phyloP scores from a whole-genome alignment of 2,797 vertebrate genomes.

The Pyrocephalus nanus region DNA sequence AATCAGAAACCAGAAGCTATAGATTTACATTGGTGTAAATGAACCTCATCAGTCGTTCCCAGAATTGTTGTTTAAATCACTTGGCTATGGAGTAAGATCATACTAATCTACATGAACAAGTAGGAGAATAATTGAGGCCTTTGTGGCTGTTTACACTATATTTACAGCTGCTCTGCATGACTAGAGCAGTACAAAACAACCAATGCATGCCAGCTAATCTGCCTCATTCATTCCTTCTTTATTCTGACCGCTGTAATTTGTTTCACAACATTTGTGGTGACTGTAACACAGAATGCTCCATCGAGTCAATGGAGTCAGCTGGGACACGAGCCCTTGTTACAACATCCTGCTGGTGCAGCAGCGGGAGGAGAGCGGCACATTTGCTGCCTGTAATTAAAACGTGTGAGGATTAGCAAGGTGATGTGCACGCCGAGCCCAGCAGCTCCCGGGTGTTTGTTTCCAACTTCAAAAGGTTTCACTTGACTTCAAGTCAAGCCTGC shows the following conservation, averaged over 20 bases:
- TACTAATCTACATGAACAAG: neutral
- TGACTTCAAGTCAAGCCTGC: neutral
- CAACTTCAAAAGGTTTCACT: neutral
- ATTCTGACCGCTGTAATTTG: conserved; percentile 29
- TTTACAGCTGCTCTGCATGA: conserved; percentile 30
- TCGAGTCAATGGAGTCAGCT: neutral
- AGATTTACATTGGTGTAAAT: neutral
- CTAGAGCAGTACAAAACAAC: neutral
- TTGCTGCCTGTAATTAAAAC: neutral
- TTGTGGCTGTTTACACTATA: conserved; percentile 2
- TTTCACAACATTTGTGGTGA: conserved; percentile 10
- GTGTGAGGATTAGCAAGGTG: neutral
- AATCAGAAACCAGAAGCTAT: conserved; percentile 10
- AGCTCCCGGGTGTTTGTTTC: neutral
- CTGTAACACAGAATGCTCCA: neutral
- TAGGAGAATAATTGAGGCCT: conserved; percentile 31
- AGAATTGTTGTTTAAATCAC: conserved; percentile 18
- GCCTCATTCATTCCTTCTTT: neutral
- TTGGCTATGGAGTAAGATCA: neutral
- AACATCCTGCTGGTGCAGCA: neutral
- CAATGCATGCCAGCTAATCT: neutral
- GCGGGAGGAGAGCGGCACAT: neutral
- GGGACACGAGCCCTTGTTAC: neutral
- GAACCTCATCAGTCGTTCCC: neutral
- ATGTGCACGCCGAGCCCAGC: neutral